Evolutionary conservation across 2,797 vertebrate species (phyloP).

Genomic region (Sebastiscus albofasciatus): DNA sequence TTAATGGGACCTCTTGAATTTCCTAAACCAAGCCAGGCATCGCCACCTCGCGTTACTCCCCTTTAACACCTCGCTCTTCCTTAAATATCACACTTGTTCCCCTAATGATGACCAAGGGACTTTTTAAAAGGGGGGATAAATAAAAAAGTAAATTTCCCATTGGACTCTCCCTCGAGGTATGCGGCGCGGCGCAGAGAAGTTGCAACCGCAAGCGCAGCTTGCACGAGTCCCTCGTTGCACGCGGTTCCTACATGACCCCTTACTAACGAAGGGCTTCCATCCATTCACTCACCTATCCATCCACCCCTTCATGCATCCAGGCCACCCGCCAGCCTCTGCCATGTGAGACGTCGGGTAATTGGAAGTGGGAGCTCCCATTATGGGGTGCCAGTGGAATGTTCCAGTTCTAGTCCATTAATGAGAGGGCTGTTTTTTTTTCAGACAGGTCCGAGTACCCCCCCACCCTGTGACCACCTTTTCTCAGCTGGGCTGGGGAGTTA

Average conservation of each 20-base stretch:
- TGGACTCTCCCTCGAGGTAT: constrained; percentile 32
- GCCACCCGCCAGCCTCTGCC: constrained; percentile 59
- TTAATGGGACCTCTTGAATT: constrained; percentile 80
- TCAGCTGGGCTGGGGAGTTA: constrained; percentile 33
- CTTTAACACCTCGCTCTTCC: constrained; percentile 65
- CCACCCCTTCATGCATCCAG: constrained; percentile 59
- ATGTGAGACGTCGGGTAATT: constrained; percentile 67
- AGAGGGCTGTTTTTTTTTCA: constrained; percentile 60
- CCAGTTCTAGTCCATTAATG: constrained; percentile 65
- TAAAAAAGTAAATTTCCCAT: constrained; percentile 55
- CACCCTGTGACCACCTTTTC: constrained; percentile 24
- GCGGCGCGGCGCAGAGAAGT: constrained; percentile 12
- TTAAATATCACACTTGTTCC: constrained; percentile 72
- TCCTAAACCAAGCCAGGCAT: constrained; percentile 67
- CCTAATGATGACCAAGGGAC: constrained; percentile 64
- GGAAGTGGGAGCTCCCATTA: constrained; percentile 74
- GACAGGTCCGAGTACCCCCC: constrained; percentile 48
- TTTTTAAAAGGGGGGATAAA: constrained; percentile 56
- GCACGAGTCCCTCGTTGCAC: constrained; percentile 42
- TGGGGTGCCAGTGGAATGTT: constrained; percentile 72
- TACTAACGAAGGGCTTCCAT: constrained; percentile 58
- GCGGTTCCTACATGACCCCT: constrained; percentile 29
- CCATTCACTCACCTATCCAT: constrained; percentile 54
- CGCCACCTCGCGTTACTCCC: constrained; percentile 54
- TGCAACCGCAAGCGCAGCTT: constrained; percentile 9